A percentile compares a stretch with the other conserved stretches of the same genome.
Evolutionary conservation across 1,140 invertebrate species (phyloP).

Genomic region (Macrocentrus cingulum): DNA sequence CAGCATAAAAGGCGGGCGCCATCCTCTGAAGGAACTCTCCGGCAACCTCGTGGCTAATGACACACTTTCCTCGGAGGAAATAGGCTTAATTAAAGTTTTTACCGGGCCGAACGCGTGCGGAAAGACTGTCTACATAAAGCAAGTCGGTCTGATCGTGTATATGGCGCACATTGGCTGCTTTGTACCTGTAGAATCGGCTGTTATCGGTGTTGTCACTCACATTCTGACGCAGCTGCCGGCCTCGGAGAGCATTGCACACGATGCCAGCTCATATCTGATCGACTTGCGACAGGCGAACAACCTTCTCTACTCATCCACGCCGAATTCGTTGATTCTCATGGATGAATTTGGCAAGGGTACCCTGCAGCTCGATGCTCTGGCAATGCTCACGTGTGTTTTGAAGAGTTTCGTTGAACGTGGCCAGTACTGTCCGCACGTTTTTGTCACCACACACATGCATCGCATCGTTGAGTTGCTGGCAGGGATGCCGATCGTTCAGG

Average conservation of each 20-base stretch:
- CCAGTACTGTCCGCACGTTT: constrained; percentile 69
- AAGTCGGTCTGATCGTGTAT: constrained; percentile 75
- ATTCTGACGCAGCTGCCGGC: constrained; percentile 77
- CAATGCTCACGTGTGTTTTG: constrained; percentile 69
- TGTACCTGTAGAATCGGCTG: constrained; percentile 77
- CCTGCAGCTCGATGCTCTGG: constrained; percentile 71
- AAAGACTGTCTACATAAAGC: constrained; percentile 90
- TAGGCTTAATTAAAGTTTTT: constrained; percentile 73
- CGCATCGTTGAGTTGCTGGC: constrained; percentile 63
- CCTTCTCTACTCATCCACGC: constrained; percentile 66
- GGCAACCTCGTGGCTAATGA: constrained; percentile 76
- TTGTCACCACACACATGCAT: constrained; percentile 79
- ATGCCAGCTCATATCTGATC: constrained; percentile 83
- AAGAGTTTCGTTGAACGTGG: constrained; percentile 65
- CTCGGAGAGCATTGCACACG: constrained; percentile 74
- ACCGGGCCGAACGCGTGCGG: constrained; percentile 90
- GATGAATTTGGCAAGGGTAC: constrained; percentile 95
- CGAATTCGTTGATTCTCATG: constrained; percentile 74
- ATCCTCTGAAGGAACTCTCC: constrained; percentile 75
- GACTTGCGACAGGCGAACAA: constrained; percentile 81
- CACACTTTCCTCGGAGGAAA: constrained; percentile 59
- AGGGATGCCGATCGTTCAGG: constrained; percentile 52
- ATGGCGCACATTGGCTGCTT: constrained; percentile 88
- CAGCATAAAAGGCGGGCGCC: constrained; percentile 72
- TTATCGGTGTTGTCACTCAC: constrained; percentile 68